These are phyloP conservation scores for Choreutis nemorana DNA, from an alignment of 2,888 invertebrate genomes.

Conservation along the genomic window DNA sequence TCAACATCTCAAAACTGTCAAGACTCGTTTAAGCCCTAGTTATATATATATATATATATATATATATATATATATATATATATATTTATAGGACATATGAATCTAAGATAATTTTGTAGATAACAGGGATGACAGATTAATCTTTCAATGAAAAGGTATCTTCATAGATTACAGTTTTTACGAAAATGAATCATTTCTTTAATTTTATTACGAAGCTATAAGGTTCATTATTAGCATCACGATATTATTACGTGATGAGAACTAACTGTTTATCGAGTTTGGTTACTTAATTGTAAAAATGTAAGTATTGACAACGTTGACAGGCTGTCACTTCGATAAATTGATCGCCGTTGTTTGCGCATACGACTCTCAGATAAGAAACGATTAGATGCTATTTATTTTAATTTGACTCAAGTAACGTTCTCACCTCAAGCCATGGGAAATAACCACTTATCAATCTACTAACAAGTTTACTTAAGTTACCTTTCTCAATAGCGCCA, in stretches of 20 bases:
- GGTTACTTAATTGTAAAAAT: conserved; percentile 63
- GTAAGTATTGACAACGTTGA: conserved; percentile 54
- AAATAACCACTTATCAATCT: conserved; percentile 32
- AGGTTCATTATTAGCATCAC: neutral
- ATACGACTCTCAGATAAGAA: conserved; percentile 53
- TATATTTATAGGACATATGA: conserved; percentile 39
- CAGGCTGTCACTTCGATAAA: conserved; percentile 58
- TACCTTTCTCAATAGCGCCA: no score
- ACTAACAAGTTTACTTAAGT: no score
- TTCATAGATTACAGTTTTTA: conserved; percentile 27
- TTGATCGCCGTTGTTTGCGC: conserved; percentile 61
- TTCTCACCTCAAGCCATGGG: conserved; percentile 25
- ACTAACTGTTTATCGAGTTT: conserved; percentile 39
- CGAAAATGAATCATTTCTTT: neutral
- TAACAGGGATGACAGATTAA: conserved; percentile 62
- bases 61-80: no score
- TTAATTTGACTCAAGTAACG: conserved; percentile 36
- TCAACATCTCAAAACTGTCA: no score
- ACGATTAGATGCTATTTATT: conserved; percentile 49
- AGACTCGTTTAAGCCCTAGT: no score
- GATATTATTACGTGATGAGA: no score
- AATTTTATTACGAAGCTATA: neutral
- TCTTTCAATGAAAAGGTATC: conserved; percentile 60
- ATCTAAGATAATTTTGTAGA: conserved; percentile 44
- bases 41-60: no score